phyloP scores from a whole-genome alignment of 2,797 vertebrate genomes.

The Myotis findleyi region DNA sequence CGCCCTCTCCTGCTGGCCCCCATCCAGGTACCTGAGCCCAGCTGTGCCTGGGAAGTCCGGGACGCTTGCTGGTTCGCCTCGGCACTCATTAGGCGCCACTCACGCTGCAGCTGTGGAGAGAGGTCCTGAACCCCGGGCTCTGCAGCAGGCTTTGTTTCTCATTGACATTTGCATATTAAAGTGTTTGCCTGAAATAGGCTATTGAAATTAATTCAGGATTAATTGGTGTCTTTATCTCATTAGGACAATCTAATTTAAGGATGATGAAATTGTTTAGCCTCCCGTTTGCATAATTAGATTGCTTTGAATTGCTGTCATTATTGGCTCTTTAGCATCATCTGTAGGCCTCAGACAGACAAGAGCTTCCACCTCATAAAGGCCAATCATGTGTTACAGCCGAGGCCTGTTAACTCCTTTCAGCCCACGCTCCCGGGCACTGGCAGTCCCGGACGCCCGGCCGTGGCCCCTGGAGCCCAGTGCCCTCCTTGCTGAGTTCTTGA shows the following conservation, averaged over 20 bases:
- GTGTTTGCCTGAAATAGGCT: constrained; percentile 99
- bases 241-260: constrained; percentile 99
- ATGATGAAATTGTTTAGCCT: constrained; percentile 99
- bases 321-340: constrained; percentile 99
- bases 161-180: constrained; percentile 99
- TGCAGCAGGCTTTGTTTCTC: constrained; percentile 95
- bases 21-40: constrained; percentile 83
- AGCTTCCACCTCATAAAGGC: constrained; percentile 98
- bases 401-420: constrained; percentile 96
- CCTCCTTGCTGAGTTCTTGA: constrained; percentile 12
- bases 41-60: constrained; percentile 88
- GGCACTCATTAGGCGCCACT: constrained; percentile 90
- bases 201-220: constrained; percentile 99
- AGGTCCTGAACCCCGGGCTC: constrained; percentile 93
- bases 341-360: constrained; percentile 95
- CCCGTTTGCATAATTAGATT: constrained; percentile 99
- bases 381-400: constrained; percentile 97
- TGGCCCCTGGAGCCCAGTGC: accelerated
- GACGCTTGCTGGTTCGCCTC: constrained; percentile 87
- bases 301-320: constrained; percentile 99
- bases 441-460: constrained; percentile 59
- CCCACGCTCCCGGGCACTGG: constrained; percentile 84
- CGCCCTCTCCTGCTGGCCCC: neutral
- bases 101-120: constrained; percentile 90
- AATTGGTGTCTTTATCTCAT: constrained; percentile 99